Base-by-base conservation (phyloP, 2,113 vertebrate species). In the Gambusia holbrooki region DNA sequence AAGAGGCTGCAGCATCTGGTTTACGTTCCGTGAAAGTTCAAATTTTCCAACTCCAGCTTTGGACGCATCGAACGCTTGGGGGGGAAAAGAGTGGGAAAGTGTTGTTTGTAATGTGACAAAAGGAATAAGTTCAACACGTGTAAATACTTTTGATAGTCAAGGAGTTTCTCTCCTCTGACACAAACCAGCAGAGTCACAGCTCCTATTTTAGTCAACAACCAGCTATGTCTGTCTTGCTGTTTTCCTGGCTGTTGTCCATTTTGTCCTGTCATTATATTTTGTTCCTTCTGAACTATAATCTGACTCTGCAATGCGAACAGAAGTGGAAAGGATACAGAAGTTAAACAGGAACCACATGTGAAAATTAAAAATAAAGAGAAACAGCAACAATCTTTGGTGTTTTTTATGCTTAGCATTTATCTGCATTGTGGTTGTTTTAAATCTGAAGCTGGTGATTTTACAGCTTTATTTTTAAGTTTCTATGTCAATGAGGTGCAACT, bases 1-100 rank as follows among this genome's bases (percentile, higher is more conserved):
- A 95, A 90, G 96, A 89, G 4, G 27, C n/a, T 0, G 0, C 2
- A 63, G 1, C 66, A 17, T 37, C 45, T 37, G 35, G 9, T 37
- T 37, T 10, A 37, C 9, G 35, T 37, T 11, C 35, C 2, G 10
- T 10, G 35, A 37, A 11, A 37, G 35, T 37, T 11, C 35, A 37
- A 2, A 37, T 37, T 37, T 37, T 37, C 10, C 35, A 37, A 37
- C 10, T 37, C 35, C 35, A 37, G 35, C 35, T 37, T 37, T 37
- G 35, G 35, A 37, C 10, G 10, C 35, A 11, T 37, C 35, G 2
- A 37, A 37, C 10, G 10, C 35, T 37, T 0, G 9, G 35, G 33
- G 32, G 35, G 33, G 1, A 54, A n/a, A 10, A n/a, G 2, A 54
- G 15, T 6, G 22, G 22, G 8, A 10, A 58, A 58, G n/a, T n/a